A percentile compares a stretch with the other conserved stretches of the same genome.
phyloP scores from a whole-genome alignment of 2,113 vertebrate genomes.

The Eleginops maclovinus region DNA sequence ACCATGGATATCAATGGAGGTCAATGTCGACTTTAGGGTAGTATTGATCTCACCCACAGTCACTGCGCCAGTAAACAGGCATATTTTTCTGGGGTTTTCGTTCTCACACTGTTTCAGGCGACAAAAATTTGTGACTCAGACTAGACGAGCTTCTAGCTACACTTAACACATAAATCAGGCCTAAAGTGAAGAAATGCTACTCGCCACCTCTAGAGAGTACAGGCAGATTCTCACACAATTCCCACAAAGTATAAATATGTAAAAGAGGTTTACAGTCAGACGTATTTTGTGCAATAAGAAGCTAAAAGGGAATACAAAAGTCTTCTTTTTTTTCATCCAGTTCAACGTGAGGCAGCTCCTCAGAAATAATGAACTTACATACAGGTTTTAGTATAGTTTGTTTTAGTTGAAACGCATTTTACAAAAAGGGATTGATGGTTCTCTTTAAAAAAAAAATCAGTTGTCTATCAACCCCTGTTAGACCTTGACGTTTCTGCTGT shows the following conservation, averaged over 20 bases:
- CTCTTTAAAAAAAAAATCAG: no score
- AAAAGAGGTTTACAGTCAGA: constrained; percentile 22
- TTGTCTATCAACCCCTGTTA: constrained; percentile 2
- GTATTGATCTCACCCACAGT: constrained; percentile 36
- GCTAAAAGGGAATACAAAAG: constrained; percentile 29
- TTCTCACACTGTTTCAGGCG: constrained; percentile 7
- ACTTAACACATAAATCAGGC: constrained; percentile 25
- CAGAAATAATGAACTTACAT: constrained; percentile 27
- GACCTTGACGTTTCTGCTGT: constrained; percentile 31
- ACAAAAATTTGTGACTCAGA: constrained; percentile 29
- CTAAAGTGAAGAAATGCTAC: constrained; percentile 11
- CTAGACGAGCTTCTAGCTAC: constrained; percentile 4
- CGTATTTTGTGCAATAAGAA: constrained; percentile 27
- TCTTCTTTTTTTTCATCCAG: constrained; percentile 15
- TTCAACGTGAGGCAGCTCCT: background rate
- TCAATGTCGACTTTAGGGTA: constrained; percentile 22
- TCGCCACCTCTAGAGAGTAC: background rate
- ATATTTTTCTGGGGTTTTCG: background rate
- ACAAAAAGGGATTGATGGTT: background rate
- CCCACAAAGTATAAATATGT: constrained; percentile 9
- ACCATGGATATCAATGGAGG: constrained; percentile 1
- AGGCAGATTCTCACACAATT: constrained; percentile 16
- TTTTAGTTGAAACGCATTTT: background rate
- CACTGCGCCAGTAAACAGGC: background rate
- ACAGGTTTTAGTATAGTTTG: constrained; percentile 3